A percentile compares a stretch with the other conserved stretches of the same genome.
Conservation (phyloP, 2,113 vertebrate species). For the Mastomys natalensis region DNA sequence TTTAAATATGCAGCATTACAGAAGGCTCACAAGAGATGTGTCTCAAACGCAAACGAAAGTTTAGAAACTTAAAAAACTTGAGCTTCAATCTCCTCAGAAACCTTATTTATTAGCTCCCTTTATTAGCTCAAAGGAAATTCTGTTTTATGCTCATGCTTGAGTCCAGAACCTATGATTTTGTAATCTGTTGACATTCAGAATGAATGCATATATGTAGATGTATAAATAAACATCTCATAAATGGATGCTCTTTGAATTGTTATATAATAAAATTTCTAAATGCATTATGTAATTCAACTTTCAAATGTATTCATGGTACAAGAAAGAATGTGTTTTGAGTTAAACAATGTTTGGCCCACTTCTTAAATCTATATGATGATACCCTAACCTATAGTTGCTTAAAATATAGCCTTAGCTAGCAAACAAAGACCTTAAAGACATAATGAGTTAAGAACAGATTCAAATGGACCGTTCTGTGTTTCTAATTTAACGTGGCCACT, state of each 20-base stretch:
- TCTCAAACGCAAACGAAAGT: not conserved
- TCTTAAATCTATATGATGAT: not conserved
- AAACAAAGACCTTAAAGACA: not conserved
- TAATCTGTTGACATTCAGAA: not conserved
- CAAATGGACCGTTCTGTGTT: not conserved
- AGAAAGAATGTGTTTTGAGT: not conserved
- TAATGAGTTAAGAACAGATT: not conserved
- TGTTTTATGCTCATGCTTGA: constrained; percentile 1
- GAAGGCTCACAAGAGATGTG: not conserved
- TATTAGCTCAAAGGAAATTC: not conserved
- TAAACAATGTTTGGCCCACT: not conserved
- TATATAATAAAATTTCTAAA: constrained; percentile 12
- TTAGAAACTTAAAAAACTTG: constrained; percentile 5
- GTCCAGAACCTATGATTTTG: constrained; percentile 7
- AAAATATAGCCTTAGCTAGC: constrained; percentile 5
- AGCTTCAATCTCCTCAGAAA: constrained; percentile 5
- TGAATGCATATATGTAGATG: not conserved
- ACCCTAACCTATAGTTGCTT: not conserved
- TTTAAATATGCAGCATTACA: not conserved
- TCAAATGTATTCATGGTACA: not conserved
- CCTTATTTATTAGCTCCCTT: not conserved
- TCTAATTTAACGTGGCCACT: not conserved
- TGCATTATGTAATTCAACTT: not conserved
- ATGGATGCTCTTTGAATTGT: not conserved
- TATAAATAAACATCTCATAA: not conserved